These are phyloP conservation scores for Cephus spinipes DNA, from an alignment of 2,888 invertebrate genomes.

Conservation along the genomic window DNA sequence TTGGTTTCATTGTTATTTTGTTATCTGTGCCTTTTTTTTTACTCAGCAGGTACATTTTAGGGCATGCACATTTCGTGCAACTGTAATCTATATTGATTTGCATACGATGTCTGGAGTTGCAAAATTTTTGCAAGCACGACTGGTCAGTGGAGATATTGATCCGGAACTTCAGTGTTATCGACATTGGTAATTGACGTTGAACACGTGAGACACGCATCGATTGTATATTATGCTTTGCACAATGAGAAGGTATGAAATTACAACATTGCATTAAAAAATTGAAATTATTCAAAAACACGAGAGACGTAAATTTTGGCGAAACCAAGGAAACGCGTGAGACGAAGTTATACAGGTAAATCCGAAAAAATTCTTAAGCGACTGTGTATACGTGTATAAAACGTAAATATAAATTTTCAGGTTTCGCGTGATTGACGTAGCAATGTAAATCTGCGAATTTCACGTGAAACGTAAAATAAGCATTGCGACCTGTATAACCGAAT, in stretches of 20 bases:
- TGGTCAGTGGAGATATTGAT: neutral
- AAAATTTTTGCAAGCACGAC: neutral
- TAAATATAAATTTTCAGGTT: neutral
- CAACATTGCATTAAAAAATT: neutral
- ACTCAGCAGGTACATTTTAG: neutral
- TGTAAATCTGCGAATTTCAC: neutral
- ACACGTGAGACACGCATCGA: neutral
- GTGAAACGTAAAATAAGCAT: neutral
- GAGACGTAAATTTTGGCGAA: neutral
- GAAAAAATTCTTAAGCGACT: too few relatives aligned
- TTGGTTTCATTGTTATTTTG: neutral
- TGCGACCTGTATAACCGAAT: neutral
- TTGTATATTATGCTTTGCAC: neutral
- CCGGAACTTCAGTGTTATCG: neutral
- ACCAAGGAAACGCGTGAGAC: neutral
- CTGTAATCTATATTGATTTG: neutral
- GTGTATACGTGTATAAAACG: neutral
- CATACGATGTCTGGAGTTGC: neutral
- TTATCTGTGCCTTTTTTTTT: neutral
- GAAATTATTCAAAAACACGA: neutral
- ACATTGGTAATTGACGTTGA: neutral
- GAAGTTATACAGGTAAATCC: too few relatives aligned
- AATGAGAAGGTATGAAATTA: neutral
- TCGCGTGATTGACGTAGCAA: neutral
- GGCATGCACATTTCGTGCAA: neutral